Evolutionary conservation across 2,113 vertebrate species (phyloP), one percentile per base, ranked within the genome.

Genomic region (Pleuronectes platessa): DNA sequence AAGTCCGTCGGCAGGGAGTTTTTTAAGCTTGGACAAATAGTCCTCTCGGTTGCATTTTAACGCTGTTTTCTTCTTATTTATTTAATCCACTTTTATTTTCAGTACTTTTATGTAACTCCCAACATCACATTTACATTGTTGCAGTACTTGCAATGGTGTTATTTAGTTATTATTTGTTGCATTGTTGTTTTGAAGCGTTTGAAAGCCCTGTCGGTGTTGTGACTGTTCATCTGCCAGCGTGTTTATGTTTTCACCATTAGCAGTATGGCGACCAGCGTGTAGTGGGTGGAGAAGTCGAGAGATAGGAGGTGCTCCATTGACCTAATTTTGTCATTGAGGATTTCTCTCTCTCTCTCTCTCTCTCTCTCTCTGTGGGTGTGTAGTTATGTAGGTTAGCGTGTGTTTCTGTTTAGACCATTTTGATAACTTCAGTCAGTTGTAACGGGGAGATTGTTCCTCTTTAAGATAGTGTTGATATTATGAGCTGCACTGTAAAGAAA

Each of bases 321-420:
- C 93, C 93, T 93, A 93, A 76, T 93, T 93, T 82, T 93, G 92
- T 94, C 93, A 93, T 83, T 91, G 79, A 89, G 83, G 86, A 93
- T 94, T 93, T 18, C 9, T 27, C 26, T 27, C 26, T 27, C 26
- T 27, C 26, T 27, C 26, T 27, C 26, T 27, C 26, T 27, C 26
- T 27, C 26, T 27, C 26, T 27, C 26, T 27, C 26, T 27, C 24
- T 24, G 24, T 24, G 26, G 2, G 20, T 0, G 18, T 11, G 54
- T 24, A 24, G 24, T 24, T 2, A 2, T 24, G 24, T 1, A 24
- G 1, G 24, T 24, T 24, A 2, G 24, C 0, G 54, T 9, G n/a
- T 20, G n/a, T 54, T 10, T 10, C 51, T 20, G 51, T 54, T 51
- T 18, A 51, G 47, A 20, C 47, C 47, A 51, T 51, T 17, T 7